phyloP scores from a whole-genome alignment of 2,113 vertebrate species.

The Percopsis transmontana region DNA sequence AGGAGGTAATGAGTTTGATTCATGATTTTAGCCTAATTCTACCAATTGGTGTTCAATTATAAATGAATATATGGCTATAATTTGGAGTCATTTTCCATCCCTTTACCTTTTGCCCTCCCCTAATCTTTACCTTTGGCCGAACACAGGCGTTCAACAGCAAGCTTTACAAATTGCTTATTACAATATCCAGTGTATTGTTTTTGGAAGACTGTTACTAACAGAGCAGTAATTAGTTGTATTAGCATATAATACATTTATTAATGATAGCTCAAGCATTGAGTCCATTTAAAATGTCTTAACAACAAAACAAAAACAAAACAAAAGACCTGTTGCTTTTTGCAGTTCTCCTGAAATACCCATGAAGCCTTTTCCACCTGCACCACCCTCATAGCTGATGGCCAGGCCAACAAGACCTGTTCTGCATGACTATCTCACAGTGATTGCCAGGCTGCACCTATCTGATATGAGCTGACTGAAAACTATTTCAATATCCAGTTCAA shows the following conservation, averaged over 20 bases:
- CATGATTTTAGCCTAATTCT: slow-evolving; percentile 49
- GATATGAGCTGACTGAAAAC: slow-evolving; percentile 45
- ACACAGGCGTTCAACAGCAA: slow-evolving; percentile 59
- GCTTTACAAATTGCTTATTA: slow-evolving; percentile 62
- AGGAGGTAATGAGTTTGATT: no score
- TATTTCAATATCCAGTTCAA: slow-evolving; percentile 49
- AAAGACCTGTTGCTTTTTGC: slow-evolving; percentile 16
- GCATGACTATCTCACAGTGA: slow-evolving; percentile 2
- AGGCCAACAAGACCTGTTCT: slow-evolving; percentile 2
- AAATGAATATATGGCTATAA: slow-evolving; percentile 59
- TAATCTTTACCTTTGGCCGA: slow-evolving; percentile 54
- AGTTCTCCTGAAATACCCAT: background rate
- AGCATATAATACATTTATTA: slow-evolving; percentile 46
- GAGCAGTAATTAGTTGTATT: slow-evolving; percentile 46
- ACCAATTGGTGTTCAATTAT: slow-evolving; percentile 48
- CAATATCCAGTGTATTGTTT: slow-evolving; percentile 59
- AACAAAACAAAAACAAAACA: slow-evolving; percentile 46
- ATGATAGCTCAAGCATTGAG: slow-evolving; percentile 45
- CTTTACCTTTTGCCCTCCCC: slow-evolving; percentile 33
- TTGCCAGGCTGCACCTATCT: slow-evolving; percentile 18
- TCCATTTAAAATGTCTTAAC: slow-evolving; percentile 41
- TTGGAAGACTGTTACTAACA: slow-evolving; percentile 51
- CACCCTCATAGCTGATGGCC: background rate
- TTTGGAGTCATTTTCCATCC: slow-evolving; percentile 46
- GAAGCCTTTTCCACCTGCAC: slow-evolving; percentile 15